Percentiles rank a stretch among this genome's conserved stretches.
phyloP scores from a whole-genome alignment of 2,888 invertebrate species.

The Camptogramma bilineatum region DNA sequence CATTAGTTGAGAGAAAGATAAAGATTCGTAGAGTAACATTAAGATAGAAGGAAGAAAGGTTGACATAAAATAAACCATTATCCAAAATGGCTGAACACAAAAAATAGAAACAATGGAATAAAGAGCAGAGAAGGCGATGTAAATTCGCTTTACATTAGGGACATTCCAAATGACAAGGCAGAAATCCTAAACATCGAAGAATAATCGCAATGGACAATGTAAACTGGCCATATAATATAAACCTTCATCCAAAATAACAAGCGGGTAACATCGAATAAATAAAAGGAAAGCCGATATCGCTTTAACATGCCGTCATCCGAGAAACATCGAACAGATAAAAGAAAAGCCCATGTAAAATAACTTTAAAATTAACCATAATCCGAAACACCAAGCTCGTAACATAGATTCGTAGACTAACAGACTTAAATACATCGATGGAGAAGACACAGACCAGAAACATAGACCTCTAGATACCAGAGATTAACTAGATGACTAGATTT shows the following conservation, averaged over 20 bases:
- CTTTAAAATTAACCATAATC: neutral
- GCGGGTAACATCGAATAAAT: neutral
- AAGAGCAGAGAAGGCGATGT: neutral
- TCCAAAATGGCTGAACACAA: neutral
- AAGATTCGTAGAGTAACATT: neutral
- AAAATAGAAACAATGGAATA: neutral
- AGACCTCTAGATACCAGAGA: slow-evolving; percentile 5
- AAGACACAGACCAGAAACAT: neutral
- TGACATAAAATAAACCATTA: neutral
- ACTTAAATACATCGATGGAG: too few species aligned
- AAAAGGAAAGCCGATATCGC: neutral
- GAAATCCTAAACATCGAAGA: neutral
- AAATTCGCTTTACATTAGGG: too few species aligned
- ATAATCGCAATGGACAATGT: neutral
- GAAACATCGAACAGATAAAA: neutral
- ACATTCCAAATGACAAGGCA: neutral
- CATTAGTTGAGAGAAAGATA: neutral
- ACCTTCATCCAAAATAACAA: neutral
- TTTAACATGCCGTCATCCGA: neutral
- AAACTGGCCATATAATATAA: neutral
- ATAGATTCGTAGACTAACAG: neutral
- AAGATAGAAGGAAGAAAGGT: neutral
- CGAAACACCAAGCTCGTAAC: neutral
- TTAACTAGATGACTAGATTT: neutral
- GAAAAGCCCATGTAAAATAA: neutral